Base-by-base conservation (phyloP, 2,888 invertebrate species). In the Drosophila glabriapex region DNA sequence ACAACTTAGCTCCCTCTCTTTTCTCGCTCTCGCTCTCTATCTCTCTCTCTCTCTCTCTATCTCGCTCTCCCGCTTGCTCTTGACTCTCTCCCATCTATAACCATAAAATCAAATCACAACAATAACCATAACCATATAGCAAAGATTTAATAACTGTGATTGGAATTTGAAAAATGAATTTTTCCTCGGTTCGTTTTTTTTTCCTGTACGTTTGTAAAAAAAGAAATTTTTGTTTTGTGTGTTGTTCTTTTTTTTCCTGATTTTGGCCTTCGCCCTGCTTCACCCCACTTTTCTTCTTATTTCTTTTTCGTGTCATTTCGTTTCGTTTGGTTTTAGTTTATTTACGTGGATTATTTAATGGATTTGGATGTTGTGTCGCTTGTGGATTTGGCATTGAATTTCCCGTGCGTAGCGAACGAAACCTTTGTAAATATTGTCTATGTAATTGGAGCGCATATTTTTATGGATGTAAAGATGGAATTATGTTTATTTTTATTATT, bases 281-380 rank as follows among this genome's bases (percentile, higher is more conserved):
- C 50, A 19, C 19, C 25, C 37, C 66, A 33, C 28, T 52, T 37
- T n/a, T 22, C 19, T 6, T 19, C 39, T 46, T 16, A 62, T 79
- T 65, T 61, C 54, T 59, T 77, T 77, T 75, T 77, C 70, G 77
- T 80, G 76, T 71, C 77, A 80, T 76, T 81, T 77, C 73, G 73
- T 67, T 80, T 76, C 62, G 66, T 70, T 61, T 63, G 69, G 35
- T 76, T 75, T 72, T 78, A 76, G 77, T 72, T 82, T 74, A 84
- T 89, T 74, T 89, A 89, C 90, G 90, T 89, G 87, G 80, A 87
- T 89, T 87, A 85, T 87, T 89, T 85, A 85, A 85, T 85, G 90
- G 87, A 64, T 85, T 84, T 89, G 66, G 56, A 68, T 63, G 46
- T 61, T 70, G 35, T 59, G 63, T 56, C 50, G 61, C 29, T 54